Base-by-base conservation (phyloP, 1,140 invertebrate species). In the Penaeus indicus region DNA sequence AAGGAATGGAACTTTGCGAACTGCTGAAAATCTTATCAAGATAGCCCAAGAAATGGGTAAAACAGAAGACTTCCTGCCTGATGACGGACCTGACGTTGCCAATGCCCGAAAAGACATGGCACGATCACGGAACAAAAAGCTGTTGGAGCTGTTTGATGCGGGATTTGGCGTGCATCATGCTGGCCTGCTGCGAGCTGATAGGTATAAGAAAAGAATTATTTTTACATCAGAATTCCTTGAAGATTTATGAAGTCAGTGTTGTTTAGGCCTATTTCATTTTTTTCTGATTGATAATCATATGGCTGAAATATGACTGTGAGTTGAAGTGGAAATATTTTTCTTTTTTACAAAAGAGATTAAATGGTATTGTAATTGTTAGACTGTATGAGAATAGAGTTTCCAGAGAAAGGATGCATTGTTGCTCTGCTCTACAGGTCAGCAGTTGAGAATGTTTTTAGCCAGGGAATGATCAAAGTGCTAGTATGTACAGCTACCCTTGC, bases 161-260 rank as follows among this genome's bases (percentile, higher is more conserved):
- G 99, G 99, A 0, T 96, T 99, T 92, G 97, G 96, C 11, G 96
- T 99, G 91, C 99, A 99, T 94, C 98, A 99, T 94, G 99, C 99
- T 79, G 99, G 99, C 21, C 96, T 99, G 95, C 92, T 98, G 64
- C 94, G 98, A 91, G 94, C 94, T 88, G 97, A 99, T 92, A 95
- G 97, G 93, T 96, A 94, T 90, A 79, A 93, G 62, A 92, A 93
- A n/a, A 92, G 11, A 80, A 16, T 13, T 32, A 75, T 75, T 75
- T 32, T 75, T 93, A 11, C 16, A 16, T 54, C 16, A 16, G 38
- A 42, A 42, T 7, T 42, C 38, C 5, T 42, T 42, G 38, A 42
- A 42, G 38, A 42, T 42, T 42, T 42, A 8, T 2, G 2, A 8
- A 42, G 38, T 42, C 38, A 42, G 7, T 42, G 38, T 42, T 4